Conservation (phyloP, 2,113 vertebrate genomes). For the Cathartes aura region DNA sequence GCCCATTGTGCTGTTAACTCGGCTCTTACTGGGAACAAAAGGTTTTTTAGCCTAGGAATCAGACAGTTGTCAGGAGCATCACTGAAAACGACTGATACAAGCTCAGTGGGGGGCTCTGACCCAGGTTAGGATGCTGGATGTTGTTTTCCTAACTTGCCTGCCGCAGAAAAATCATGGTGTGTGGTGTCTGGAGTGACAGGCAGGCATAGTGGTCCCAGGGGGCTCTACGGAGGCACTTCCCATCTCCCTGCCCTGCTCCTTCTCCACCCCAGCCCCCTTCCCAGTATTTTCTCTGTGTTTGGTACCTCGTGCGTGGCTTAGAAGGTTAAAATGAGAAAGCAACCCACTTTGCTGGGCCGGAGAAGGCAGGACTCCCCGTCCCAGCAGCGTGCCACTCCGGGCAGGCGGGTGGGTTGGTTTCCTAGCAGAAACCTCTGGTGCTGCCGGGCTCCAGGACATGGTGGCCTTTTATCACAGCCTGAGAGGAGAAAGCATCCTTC, state of each 20-base stretch:
- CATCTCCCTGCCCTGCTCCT: background rate
- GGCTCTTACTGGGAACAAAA: constrained; percentile 20
- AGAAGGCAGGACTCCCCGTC: background rate
- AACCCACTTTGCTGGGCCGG: background rate
- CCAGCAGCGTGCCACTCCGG: fast-evolving
- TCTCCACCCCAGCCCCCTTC: background rate
- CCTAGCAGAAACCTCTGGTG: constrained; percentile 22
- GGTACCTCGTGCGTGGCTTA: fast-evolving
- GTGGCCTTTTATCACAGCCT: constrained; percentile 65
- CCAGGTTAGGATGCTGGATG: background rate
- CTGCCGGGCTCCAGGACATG: constrained; percentile 41
- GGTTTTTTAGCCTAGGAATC: background rate
- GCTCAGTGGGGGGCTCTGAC: background rate
- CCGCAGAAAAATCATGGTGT: background rate
- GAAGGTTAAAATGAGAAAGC: background rate
- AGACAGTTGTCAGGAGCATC: background rate
- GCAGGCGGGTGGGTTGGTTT: background rate
- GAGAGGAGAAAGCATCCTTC: constrained; percentile 76
- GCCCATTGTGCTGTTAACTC: background rate
- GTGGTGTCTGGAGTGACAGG: background rate
- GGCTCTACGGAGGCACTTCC: fast-evolving
- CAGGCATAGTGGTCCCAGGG: background rate
- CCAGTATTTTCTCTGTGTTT: background rate
- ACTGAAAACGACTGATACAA: background rate
- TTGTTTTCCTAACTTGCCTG: constrained; percentile 30